Base-by-base conservation (phyloP, 1,140 invertebrate species). In the Copidosoma floridanum region DNA sequence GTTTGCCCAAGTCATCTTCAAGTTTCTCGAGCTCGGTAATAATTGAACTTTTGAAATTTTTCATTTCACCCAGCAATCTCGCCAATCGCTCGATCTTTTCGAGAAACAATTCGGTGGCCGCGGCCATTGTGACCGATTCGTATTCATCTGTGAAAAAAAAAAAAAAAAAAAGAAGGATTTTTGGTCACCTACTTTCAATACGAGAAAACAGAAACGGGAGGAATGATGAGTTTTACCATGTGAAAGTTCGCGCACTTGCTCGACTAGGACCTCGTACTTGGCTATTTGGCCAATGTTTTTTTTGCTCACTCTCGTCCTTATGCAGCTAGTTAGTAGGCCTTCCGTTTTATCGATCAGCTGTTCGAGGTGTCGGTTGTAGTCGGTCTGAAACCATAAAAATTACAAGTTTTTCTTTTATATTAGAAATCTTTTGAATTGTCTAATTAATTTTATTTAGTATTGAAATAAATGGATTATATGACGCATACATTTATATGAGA, bases 351-450 rank as follows among this genome's bases (percentile, higher is more conserved):
- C 72, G 14, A 79, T 72, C 18, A 83, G 75, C 58, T 86, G 82
- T 56, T 90, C 89, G 46, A 91, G 71, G 68, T 88, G 87, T 18
- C 89, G 81, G 67, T 85, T 86, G 47, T 89, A 84, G 75, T 91
- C 89, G 54, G 86, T 85, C 88, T 86, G 70, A 48, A 81, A 76
- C 48, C 60, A 61, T 54, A 65, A 27, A 40, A 40, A 26, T n/a
- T n/a, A n/a, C n/a, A n/a, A n/a, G n/a, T n/a, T n/a, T n/a, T n/a
- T n/a, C n/a, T n/a, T n/a, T n/a, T n/a, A n/a, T n/a, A n/a, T n/a
- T n/a, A n/a, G n/a, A n/a, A n/a, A n/a, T n/a, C n/a, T n/a, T n/a
- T n/a, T n/a, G n/a, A n/a, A n/a, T n/a, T n/a, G n/a, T n/a, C n/a
- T n/a, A n/a, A n/a, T n/a, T n/a, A n/a, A n/a, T n/a, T n/a, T n/a